Percentiles rank a stretch among this genome's conserved stretches.
These are phyloP conservation scores for Rhodophaea formosa DNA, from an alignment of 2,888 invertebrate species.

Conservation along the genomic window DNA sequence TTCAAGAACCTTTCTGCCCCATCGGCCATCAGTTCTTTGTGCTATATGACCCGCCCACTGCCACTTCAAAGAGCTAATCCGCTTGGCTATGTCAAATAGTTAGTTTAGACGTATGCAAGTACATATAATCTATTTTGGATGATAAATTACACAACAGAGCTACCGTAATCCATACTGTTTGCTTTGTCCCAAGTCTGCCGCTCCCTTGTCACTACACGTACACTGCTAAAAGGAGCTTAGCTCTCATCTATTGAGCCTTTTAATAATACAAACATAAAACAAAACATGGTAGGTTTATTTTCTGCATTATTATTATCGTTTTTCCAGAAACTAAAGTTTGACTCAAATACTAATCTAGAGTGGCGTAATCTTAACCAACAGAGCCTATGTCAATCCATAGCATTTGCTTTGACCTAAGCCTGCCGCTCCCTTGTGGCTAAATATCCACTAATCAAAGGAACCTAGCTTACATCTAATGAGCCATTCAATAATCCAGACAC, in stretches of 20 bases:
- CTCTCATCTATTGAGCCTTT: slow-evolving; percentile 51
- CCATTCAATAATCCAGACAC: too few relatives aligned
- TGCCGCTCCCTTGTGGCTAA: slow-evolving; percentile 43
- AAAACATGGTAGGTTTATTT: too few relatives aligned
- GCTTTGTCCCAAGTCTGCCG: slow-evolving; percentile 39
- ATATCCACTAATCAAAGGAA: slow-evolving; percentile 49
- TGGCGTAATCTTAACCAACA: background rate
- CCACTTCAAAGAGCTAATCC: too few relatives aligned
- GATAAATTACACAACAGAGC: slow-evolving; percentile 31
- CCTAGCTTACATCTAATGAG: slow-evolving; percentile 48
- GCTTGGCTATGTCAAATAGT: too few relatives aligned
- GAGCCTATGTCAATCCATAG: slow-evolving; percentile 35
- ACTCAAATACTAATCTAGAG: too few relatives aligned
- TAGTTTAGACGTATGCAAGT: too few relatives aligned
- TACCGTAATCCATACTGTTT: slow-evolving; percentile 45
- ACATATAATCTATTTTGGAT: slow-evolving; percentile 25
- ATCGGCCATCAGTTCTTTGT: too few relatives aligned
- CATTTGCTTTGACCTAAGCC: slow-evolving; percentile 44
- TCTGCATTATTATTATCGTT: too few relatives aligned
- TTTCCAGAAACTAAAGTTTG: too few relatives aligned
- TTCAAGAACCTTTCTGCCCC: too few relatives aligned
- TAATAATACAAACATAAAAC: slow-evolving; percentile 39
- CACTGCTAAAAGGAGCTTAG: slow-evolving; percentile 52
- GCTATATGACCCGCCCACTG: too few relatives aligned
- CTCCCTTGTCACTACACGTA: slow-evolving; percentile 47